Base-by-base conservation (phyloP, 92 coral and sea anemone genomes). In the Palythoa heliodiscus region DNA sequence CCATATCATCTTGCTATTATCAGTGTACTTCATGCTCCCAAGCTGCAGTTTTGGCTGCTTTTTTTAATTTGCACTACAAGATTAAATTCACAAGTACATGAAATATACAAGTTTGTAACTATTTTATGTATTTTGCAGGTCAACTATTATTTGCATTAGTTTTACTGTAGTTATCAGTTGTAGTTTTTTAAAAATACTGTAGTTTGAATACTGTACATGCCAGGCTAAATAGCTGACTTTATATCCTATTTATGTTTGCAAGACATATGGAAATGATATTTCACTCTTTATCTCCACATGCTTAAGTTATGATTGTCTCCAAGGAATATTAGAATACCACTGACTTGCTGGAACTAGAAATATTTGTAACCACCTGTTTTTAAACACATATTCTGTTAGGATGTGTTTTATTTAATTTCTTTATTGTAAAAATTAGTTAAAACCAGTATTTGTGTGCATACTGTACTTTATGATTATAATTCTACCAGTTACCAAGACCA, bases 201-300 rank as follows among this genome's bases (percentile, higher is more conserved):
- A 43, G 50, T 43, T 43, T 5, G 50, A 43, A 43, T 43, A 43
- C 50, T 43, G 50, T 43, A 43, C 6, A 43, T 43, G 9, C 50
- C 50, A 5, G 50, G 50, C 9, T 5, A 43, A 43, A 43, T 43
- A 43, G 50, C 7, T 43, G 50, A 7, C 50, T 43, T 5, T 43
- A 43, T 43, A 66, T 80, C 84, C 38, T 43, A 75, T 23, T 15
- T 61, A 67, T 67, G 71, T 67, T 19, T 53, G 50, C 55, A 23
- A 13, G 68, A 25, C 84, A 80, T 80, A 67, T 80, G 84, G 84
- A 48, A 80, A 80, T 80, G 58, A 80, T 48, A 43, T 80, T 63
- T 80, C 74, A 47, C 73, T 11, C 48, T 25, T 35, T 64, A 43
- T 80, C 72, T 80, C 63, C n/a, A 3, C 40, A 50, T 80, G 72